Base-by-base conservation (phyloP, 2,888 invertebrate genomes). In the Ornithoptera priamus region DNA sequence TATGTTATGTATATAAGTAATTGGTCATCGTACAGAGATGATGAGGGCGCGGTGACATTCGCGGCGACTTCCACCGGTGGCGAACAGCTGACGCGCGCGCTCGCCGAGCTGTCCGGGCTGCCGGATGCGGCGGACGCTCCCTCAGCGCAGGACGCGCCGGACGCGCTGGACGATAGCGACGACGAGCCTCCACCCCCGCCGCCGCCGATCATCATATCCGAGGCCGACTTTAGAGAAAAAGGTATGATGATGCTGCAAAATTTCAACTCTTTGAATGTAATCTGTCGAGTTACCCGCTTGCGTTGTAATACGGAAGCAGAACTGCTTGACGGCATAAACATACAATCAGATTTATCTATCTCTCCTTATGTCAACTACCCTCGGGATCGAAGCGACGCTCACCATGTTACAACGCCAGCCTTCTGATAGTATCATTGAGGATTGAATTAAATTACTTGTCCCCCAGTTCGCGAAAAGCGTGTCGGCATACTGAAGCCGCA, bases 401-500 rank as follows among this genome's bases (percentile, higher is more conserved):
- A 1, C 22, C 22, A 22, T 22, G 22, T 22, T 22, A 22, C 22
- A 22, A 22, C 22, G 22, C 0, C 22, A 22, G 22, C 22, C 22
- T 22, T 22, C 22, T 22, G 22, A 22, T 22, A 22, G 22, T 22
- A 30, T 30, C 30, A 30, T 30, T 30, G 10, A 39, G 39, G 10
- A 39, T 10, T 10, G 10, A 39, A 39, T 39, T 39, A 5, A 39
- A 39, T 39, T 50, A 17, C n/a, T 12, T 18, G 46, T 7, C 59
- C 3, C 75, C 0, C 80, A 93, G 93, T 93, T 73, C 89, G 91
- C 5, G 94, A 94, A 79, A 94, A 93, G 74, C 92, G 93, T 65
- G 93, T 93, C 46, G 96, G 95, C 5, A 96, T 96, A 72, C 84
- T 96, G 73, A 96, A 96, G 80, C 95, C 96, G 0, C 95, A 96